These are phyloP conservation scores for Saccostrea cuccullata DNA, from an alignment of 1,140 invertebrate genomes.

Conservation along the genomic window DNA sequence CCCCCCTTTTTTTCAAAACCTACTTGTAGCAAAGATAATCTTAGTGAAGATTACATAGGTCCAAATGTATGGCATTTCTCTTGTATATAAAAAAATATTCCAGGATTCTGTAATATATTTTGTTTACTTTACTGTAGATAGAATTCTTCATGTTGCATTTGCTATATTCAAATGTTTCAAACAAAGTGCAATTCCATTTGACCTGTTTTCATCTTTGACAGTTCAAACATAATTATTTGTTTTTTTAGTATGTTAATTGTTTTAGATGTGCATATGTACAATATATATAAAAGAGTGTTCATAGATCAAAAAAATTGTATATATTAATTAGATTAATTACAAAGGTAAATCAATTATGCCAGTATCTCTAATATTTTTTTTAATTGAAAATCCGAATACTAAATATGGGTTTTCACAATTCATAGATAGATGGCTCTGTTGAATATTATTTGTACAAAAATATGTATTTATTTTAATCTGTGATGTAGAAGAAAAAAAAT, in stretches of 20 bases:
- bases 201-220: not conserved
- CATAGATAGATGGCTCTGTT: not conserved
- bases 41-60: not conserved
- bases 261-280: not conserved
- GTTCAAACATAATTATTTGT: not conserved
- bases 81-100: too few relatives aligned
- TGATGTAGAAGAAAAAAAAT: not conserved
- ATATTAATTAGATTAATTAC: not conserved
- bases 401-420: not conserved
- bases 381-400: not conserved
- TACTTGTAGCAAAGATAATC: not conserved
- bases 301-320: not conserved
- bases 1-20: not conserved
- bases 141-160: not conserved
- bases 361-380: not conserved
- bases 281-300: not conserved
- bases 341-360: too few relatives aligned
- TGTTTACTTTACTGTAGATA: not conserved
- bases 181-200: slow-evolving; percentile 10
- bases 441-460: not conserved
- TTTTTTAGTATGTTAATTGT: not conserved
- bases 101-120: too few relatives aligned
- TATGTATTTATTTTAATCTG: not conserved
- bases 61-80: too few relatives aligned
- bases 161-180: not conserved